Evolutionary conservation across 2,797 vertebrate genomes (phyloP).

Genomic region (Rachycentron canadum): DNA sequence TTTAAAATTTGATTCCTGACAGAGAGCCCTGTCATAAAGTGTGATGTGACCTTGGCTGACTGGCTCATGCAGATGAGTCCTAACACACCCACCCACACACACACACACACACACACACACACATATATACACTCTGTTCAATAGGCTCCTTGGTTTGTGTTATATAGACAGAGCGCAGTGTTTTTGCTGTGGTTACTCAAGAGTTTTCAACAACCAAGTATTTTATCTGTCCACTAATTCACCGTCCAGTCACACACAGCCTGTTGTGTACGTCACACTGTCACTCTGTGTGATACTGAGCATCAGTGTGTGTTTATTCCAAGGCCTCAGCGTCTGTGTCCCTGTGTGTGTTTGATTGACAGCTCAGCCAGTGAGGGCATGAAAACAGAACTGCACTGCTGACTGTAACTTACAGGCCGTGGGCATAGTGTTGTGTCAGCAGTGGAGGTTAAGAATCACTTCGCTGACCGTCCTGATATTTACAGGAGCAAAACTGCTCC

Average conservation of each 20-base stretch:
- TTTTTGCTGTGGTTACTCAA: conserved; percentile 12
- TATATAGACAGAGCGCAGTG: neutral
- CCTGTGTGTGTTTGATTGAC: neutral
- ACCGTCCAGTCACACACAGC: conserved; percentile 21
- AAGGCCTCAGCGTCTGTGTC: too few species aligned
- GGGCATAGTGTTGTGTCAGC: neutral
- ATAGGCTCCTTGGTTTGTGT: conserved; percentile 2
- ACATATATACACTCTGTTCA: too few species aligned
- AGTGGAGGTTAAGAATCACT: neutral
- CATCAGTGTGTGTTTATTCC: neutral
- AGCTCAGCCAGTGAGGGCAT: neutral
- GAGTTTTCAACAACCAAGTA: conserved; percentile 7
- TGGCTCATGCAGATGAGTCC: conserved; percentile 31
- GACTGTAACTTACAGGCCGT: neutral
- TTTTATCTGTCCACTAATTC: conserved; percentile 21
- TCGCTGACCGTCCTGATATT: too few species aligned
- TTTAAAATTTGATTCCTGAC: conserved; percentile 54
- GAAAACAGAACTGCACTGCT: neutral
- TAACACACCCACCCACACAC: conserved; percentile 1
- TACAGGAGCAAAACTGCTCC: too few species aligned
- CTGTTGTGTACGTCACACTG: conserved; percentile 19
- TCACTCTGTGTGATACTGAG: conserved; percentile 6
- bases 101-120: conserved; percentile 13
- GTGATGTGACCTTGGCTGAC: conserved; percentile 54
- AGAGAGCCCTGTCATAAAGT: conserved; percentile 59